Conservation (phyloP, 2,888 invertebrate genomes). For the Bugulina stolonifera region DNA sequence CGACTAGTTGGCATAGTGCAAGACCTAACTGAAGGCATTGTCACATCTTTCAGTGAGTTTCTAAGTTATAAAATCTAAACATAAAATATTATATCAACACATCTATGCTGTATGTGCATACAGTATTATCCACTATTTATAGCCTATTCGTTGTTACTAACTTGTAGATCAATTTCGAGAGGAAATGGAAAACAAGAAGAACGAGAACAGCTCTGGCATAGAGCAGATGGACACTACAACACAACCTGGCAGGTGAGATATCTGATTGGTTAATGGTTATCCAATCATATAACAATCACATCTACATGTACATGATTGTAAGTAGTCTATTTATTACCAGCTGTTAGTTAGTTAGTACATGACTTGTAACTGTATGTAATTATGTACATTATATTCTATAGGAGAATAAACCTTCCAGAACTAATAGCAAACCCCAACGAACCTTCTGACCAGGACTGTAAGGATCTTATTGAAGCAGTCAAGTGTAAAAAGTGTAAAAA, state of each 20-base stretch:
- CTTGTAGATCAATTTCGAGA: no score
- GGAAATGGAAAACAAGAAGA: no score
- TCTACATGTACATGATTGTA: neutral
- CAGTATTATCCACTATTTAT: no score
- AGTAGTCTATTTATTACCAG: neutral
- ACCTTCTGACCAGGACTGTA: conserved; percentile 12
- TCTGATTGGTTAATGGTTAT: neutral
- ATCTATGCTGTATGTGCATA: no score
- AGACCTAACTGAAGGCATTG: neutral
- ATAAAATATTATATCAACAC: neutral
- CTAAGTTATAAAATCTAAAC: neutral
- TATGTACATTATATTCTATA: neutral
- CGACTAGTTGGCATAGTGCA: conserved; percentile 7
- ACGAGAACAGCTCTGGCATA: no score
- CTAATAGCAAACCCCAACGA: conserved; percentile 21
- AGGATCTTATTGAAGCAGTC: neutral
- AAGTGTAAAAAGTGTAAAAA: conserved; percentile 22
- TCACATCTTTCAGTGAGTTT: neutral
- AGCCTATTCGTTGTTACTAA: no score
- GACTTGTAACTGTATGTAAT: neutral
- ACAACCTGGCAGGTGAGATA: neutral
- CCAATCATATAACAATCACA: neutral
- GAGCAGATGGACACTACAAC: neutral
- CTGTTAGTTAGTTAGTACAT: neutral
- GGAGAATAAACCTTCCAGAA: conserved; percentile 12